These are phyloP conservation scores for Sialis lutaria DNA, from an alignment of 2,888 invertebrate species.

Conservation along the genomic window DNA sequence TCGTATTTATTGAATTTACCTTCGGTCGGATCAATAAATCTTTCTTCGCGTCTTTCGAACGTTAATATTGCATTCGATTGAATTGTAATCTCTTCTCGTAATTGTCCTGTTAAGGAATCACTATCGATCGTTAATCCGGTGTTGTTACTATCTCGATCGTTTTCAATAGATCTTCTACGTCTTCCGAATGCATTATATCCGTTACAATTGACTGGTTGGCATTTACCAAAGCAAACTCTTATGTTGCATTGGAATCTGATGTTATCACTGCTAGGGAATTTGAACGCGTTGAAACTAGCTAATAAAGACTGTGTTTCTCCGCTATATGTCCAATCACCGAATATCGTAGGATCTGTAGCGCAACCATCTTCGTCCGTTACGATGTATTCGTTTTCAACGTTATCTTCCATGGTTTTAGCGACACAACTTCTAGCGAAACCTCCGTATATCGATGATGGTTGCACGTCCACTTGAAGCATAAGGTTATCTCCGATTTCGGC, in stretches of 20 bases:
- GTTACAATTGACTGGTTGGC: constrained; percentile 87
- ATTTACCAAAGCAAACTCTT: constrained; percentile 85
- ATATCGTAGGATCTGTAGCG: constrained; percentile 81
- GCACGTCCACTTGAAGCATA: constrained; percentile 69
- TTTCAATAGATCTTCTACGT: constrained; percentile 47
- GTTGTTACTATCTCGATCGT: constrained; percentile 25
- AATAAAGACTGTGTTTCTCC: constrained; percentile 68
- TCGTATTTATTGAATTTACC: constrained; percentile 26
- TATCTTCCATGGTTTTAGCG: constrained; percentile 80
- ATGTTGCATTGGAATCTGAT: constrained; percentile 92
- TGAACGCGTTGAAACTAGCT: constrained; percentile 85
- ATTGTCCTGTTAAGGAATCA: constrained; percentile 51
- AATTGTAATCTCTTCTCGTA: constrained; percentile 84
- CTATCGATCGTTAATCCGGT: constrained; percentile 41
- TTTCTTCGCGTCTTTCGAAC: constrained; percentile 68
- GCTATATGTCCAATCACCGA: constrained; percentile 86
- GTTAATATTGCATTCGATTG: constrained; percentile 84
- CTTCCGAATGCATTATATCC: constrained; percentile 82
- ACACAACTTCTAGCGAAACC: constrained; percentile 87
- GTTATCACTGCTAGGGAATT: constrained; percentile 87
- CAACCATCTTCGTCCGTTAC: constrained; percentile 91
- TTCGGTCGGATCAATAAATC: constrained; percentile 61
- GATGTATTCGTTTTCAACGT: constrained; percentile 74
- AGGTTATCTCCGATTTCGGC: constrained; percentile 86
- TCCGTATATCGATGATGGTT: constrained; percentile 75